Evolutionary conservation across 2,888 invertebrate species (phyloP), one percentile per base, ranked within the genome.

Genomic region (Orchestes rusci): DNA sequence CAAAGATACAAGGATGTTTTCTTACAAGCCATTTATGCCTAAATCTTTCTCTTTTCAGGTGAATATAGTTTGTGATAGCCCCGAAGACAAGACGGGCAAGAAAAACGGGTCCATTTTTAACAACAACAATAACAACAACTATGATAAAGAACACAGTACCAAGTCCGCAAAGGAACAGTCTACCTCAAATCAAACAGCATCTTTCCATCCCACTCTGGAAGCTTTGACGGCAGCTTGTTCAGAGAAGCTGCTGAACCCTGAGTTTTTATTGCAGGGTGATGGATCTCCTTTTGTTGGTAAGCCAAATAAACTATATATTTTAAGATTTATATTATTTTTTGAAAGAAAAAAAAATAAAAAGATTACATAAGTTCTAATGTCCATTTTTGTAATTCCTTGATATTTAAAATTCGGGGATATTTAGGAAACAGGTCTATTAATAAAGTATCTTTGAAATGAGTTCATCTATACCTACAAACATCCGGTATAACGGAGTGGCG

Each of bases 201-300:
- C n/a, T n/a, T 59, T 63, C 53, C 68, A 70, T 62, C 69, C 70
- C 1, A 68, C 65, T 46, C 79, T 87, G 56, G 82, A 81, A 52
- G 86, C 84, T 13, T 63, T 87, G 40, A 84, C 86, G 1, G 84
- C 84, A 7, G 86, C 85, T 1, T 87, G 87, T 62, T 80, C 82
- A 32, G 85, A 86, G 59, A 84, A 84, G 60, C 81, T 87, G 56
- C 70, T 87, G 36, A 87, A 87, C 68, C 80, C 84, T 12, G 84
- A 84, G 59, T 87, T 82, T 67, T 67, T 87, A 33, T 68, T 87
- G 17, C 83, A 85, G 66, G 82, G 82, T 3, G 82, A 78, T 27
- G 80, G 80, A 2, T 78, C 81, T 53, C 81, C 82, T 2, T 83
- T 83, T 64, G 79, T 82, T 15, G 77, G 73, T 60, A 55, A 54